Base-by-base conservation (phyloP, 2,888 invertebrate species). In the Rosalia funebris region DNA sequence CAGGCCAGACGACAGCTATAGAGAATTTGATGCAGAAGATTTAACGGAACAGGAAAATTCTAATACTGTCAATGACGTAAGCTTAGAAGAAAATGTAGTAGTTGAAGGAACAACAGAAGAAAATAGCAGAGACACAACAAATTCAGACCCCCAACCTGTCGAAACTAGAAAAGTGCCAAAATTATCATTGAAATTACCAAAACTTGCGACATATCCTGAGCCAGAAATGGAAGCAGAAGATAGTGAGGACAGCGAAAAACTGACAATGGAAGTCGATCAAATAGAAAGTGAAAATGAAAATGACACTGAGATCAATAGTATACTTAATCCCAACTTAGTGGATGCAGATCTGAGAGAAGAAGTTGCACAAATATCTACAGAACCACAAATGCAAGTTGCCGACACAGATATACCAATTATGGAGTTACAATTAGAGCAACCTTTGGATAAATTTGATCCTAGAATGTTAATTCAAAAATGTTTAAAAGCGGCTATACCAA, bases 391-490 rank as follows among this genome's bases (percentile, higher is more conserved):
- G 54, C 74, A 81, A 31, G 75, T 87, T n/a, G 89, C 89, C 1
- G 84, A 86, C 17, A 84, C 86, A 16, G 90, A 92, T 71, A 83
- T 89, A 15, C 85, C 88, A 57, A 83, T 88, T 10, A 85, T 89
- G 58, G 92, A 93, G 72, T 78, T 93, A 46, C 88, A 89, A 64
- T 82, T 94, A 34, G 89, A 92, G 73, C 88, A 86, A 62, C 90
- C 91, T 11, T 77, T 93, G 65, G 92, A 93, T 75, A 90, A 87
- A 78, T 89, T 92, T 79, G 87, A 89, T 59, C 83, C 91, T 39
- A 86, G 89, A 71, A 85, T 89, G 62, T 83, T 93, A 62, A 77
- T 93, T 25, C 90, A 90, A 75, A 88, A 89, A 65, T 93, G 92
- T 79, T 82, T 93, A 48, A 83, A 86, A 65, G 86, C 88, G 10